These are phyloP conservation scores for Linepithema humile DNA, from an alignment of 1,140 invertebrate genomes.

Conservation along the genomic window DNA sequence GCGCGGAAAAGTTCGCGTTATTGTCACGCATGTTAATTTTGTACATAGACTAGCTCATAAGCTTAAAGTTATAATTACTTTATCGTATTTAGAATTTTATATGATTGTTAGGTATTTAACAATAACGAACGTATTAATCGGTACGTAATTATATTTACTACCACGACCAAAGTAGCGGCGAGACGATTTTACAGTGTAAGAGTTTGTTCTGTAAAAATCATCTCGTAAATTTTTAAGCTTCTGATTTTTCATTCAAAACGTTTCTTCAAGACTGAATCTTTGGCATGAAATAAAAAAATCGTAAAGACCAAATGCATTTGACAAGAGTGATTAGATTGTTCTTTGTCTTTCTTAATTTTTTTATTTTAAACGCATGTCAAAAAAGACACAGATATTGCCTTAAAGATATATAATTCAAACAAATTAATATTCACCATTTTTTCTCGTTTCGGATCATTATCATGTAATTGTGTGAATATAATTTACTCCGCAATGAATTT, in stretches of 20 bases:
- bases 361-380: neutral
- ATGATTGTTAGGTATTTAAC: slow-evolving; percentile 76
- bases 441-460: no score
- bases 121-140: slow-evolving; percentile 62
- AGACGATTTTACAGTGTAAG: slow-evolving; percentile 39
- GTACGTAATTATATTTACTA: slow-evolving; percentile 76
- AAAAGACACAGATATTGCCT: neutral
- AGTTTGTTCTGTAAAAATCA: slow-evolving; percentile 37
- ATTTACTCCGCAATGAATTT: no score
- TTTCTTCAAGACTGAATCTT: slow-evolving; percentile 36
- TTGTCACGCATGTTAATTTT: slow-evolving; percentile 76
- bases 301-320: neutral
- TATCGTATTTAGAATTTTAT: slow-evolving; percentile 76
- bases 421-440: slow-evolving; percentile 21
- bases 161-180: slow-evolving; percentile 80
- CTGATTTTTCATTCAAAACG: slow-evolving; percentile 40
- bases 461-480: no score
- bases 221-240: slow-evolving; percentile 13
- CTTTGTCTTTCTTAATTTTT: neutral
- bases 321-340: slow-evolving; percentile 6
- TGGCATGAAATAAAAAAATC: neutral
- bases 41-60: slow-evolving; percentile 75
- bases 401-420: neutral
- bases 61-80: slow-evolving; percentile 69
- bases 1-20: slow-evolving; percentile 33